Conservation (phyloP, 2,113 vertebrate species). For the Leptocoma aspasia region DNA sequence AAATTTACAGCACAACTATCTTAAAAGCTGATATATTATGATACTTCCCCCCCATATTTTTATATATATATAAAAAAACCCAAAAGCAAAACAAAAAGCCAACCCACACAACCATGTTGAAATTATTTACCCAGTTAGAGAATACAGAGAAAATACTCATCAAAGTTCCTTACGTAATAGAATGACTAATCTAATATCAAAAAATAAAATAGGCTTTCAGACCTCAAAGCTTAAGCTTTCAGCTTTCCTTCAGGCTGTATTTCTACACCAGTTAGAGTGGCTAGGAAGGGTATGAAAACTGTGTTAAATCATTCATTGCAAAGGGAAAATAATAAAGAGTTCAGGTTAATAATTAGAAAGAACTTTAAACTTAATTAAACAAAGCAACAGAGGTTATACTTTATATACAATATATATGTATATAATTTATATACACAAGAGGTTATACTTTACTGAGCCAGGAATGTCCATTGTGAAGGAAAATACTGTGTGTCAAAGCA, state of each 20-base stretch:
- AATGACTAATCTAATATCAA: not conserved
- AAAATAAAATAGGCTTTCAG: not conserved
- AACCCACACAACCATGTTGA: not conserved
- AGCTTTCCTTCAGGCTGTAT: not conserved
- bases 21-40: not conserved
- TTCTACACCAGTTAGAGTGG: not conserved
- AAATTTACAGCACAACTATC: not conserved
- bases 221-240: not conserved
- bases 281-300: not conserved
- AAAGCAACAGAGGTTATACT: not conserved
- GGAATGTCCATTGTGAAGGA: not conserved
- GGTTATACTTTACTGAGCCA: not conserved
- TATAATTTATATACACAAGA: too few relatives aligned
- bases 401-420: too few relatives aligned
- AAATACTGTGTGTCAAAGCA: not conserved
- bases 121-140: not conserved
- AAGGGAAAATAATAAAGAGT: constrained; percentile 4
- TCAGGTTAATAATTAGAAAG: not conserved
- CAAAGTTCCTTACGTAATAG: not conserved
- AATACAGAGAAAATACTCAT: not conserved
- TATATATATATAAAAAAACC: not conserved
- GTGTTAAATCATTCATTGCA: not conserved
- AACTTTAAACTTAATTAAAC: constrained; percentile 10
- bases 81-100: not conserved
- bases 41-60: not conserved